Percentiles rank a stretch among this genome's conserved stretches.
These are phyloP conservation scores for Apotomis capreana DNA, from an alignment of 2,888 invertebrate genomes.

Conservation along the genomic window DNA sequence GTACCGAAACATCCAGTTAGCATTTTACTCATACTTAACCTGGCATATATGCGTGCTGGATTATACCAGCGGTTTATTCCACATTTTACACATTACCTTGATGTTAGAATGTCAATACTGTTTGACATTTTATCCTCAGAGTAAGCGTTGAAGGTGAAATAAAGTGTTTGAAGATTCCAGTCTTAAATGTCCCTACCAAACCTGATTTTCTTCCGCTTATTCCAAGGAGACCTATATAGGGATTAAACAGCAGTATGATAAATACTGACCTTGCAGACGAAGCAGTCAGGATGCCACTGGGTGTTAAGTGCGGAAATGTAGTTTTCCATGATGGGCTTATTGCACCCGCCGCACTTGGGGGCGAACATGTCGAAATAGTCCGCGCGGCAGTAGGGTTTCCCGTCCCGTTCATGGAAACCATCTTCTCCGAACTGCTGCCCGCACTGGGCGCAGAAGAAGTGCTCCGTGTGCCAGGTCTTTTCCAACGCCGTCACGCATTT, in stretches of 20 bases:
- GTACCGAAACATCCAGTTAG: conserved; percentile 60
- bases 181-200: conserved; percentile 40
- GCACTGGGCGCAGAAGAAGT: conserved; percentile 99
- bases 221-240: conserved; percentile 38
- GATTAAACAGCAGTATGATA: not conserved
- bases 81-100: not conserved
- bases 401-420: conserved; percentile 98
- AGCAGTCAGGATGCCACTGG: conserved; percentile 99
- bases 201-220: conserved; percentile 39
- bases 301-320: conserved; percentile 98
- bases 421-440: conserved; percentile 98
- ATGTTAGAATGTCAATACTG: no score
- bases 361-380: conserved; percentile 99
- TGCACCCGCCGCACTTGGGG: conserved; percentile 98
- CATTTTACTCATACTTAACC: conserved; percentile 65
- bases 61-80: conserved; percentile 35
- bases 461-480: conserved; percentile 99
- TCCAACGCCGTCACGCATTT: conserved; percentile 99
- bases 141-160: no score
- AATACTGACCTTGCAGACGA: conserved; percentile 97
- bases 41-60: conserved; percentile 53
- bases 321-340: conserved; percentile 97
- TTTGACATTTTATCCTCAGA: no score
- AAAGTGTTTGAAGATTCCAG: no score
- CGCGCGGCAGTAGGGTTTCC: conserved; percentile 97